Conservation (phyloP, 1,140 invertebrate genomes). For the Trypoxylus dichotomus region DNA sequence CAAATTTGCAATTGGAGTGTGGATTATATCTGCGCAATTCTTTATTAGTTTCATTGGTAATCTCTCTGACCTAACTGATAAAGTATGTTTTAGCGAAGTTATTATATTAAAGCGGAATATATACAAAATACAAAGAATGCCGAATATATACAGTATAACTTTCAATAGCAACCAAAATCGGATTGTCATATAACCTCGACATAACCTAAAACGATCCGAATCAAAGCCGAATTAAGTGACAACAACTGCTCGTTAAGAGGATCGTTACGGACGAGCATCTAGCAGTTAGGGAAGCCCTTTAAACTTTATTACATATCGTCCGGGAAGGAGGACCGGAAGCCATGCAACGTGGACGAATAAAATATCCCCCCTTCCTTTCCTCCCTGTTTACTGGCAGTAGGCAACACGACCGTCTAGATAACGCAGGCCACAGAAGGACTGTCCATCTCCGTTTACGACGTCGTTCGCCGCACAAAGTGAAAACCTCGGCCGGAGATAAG, state of each 20-base stretch:
- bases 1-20: no score
- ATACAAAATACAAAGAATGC: no score
- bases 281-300: not conserved
- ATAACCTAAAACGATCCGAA: not conserved
- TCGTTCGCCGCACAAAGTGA: not conserved
- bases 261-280: not conserved
- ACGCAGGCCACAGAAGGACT: constrained; percentile 2
- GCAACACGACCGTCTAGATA: not conserved
- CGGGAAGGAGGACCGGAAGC: not conserved
- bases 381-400: not conserved
- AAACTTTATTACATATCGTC: not conserved
- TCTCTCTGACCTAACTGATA: no score
- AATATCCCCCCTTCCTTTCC: not conserved
- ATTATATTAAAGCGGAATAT: no score
- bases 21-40: no score
- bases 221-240: not conserved
- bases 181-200: not conserved
- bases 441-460: constrained; percentile 14
- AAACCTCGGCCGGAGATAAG: not conserved
- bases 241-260: not conserved
- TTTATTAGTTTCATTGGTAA: no score
- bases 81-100: no score
- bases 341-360: not conserved
- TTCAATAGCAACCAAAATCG: not conserved
- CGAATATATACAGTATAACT: no score